Conservation (phyloP, 2,797 vertebrate species). For the Argyrosomus regius region DNA sequence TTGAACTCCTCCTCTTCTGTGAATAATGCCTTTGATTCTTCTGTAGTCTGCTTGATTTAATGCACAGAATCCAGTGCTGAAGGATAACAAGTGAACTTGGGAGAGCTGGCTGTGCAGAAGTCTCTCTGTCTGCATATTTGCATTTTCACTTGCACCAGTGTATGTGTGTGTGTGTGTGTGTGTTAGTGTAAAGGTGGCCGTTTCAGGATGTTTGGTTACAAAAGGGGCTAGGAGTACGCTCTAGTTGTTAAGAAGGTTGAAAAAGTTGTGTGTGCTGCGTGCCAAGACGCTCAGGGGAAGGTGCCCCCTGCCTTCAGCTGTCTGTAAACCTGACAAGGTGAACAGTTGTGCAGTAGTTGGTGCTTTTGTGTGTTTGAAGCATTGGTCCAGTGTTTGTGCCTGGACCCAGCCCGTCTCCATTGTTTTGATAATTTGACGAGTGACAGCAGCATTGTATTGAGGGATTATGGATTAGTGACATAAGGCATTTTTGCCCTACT, state of each 20-base stretch:
- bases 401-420: constrained; percentile 22
- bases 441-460: constrained; percentile 57
- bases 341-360: constrained; percentile 5
- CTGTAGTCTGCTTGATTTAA: constrained; percentile 12
- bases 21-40: constrained; percentile 7
- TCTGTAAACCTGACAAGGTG: constrained; percentile 30
- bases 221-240: background rate
- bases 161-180: background rate
- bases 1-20: constrained; percentile 5
- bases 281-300: constrained; percentile 2
- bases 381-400: background rate
- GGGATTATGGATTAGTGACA: constrained; percentile 81
- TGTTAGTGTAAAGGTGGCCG: constrained; percentile 16
- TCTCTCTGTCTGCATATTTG: background rate
- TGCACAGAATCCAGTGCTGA: constrained; percentile 13
- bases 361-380: constrained; percentile 3
- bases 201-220: constrained; percentile 26
- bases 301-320: background rate
- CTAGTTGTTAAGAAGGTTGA: constrained; percentile 11
- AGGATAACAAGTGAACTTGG: constrained; percentile 19
- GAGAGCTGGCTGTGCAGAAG: constrained; percentile 7
- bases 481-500: constrained; percentile 65
- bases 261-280: constrained; percentile 15
- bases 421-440: constrained; percentile 71
- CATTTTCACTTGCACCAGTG: background rate